These are phyloP conservation scores for Andrena bucephala DNA, from an alignment of 2,888 invertebrate species.

Conservation along the genomic window DNA sequence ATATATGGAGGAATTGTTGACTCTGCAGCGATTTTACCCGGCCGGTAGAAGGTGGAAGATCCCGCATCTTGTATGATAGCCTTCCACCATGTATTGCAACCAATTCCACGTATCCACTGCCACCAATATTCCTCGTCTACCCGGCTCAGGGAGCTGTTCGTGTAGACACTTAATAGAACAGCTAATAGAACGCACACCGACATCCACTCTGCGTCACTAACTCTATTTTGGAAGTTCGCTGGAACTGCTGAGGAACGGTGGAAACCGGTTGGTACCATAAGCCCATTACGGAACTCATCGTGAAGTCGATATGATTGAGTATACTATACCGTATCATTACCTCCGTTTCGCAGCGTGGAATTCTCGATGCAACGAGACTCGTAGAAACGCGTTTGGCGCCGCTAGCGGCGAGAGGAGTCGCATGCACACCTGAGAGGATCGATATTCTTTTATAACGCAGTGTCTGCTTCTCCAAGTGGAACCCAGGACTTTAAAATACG, in stretches of 20 bases:
- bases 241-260: background rate
- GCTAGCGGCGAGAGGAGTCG: background rate
- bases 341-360: constrained; percentile 27
- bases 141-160: too few relatives aligned
- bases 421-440: constrained; percentile 13
- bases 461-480: background rate
- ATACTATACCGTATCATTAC: constrained; percentile 52
- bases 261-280: constrained; percentile 45
- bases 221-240: constrained; percentile 41
- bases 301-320: constrained; percentile 58
- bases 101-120: too few relatives aligned
- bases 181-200: background rate
- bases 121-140: too few relatives aligned
- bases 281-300: constrained; percentile 45
- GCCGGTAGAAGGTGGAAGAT: too few relatives aligned
- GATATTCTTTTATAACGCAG: constrained; percentile 9
- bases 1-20: background rate
- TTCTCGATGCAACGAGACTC: constrained; percentile 30
- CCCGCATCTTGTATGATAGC: too few relatives aligned
- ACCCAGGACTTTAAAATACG: background rate
- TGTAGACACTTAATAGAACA: background rate
- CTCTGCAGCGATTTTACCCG: too few relatives aligned
- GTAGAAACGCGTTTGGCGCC: constrained; percentile 42
- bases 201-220: constrained; percentile 25
- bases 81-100: too few relatives aligned